Evolutionary conservation across 2,113 vertebrate species (phyloP), one percentile per base, ranked within the genome.

Genomic region (Malaclemys terrapin): DNA sequence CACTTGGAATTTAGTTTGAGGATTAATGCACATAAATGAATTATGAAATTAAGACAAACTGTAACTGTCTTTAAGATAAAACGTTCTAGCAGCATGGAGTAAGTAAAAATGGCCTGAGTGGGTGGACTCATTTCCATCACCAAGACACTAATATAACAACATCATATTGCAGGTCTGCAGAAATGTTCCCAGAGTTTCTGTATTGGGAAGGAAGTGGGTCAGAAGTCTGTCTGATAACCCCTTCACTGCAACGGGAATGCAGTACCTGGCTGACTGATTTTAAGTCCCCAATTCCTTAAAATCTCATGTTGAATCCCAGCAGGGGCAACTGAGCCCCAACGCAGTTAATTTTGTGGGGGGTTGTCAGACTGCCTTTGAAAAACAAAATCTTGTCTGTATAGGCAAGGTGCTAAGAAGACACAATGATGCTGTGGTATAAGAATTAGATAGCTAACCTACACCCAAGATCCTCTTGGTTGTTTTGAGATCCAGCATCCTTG

Each of bases 1-100:
- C 83, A 65, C 95, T 87, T 97, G 47, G 79, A 91, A 97, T 96
- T 88, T 87, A 94, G 87, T 89, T 92, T 87, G 80, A 96, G 93
- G 75, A 96, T 96, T 97, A 97, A 97, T 97, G 91, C 35, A 85
- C 91, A 93, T 91, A 93, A 98, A 95, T 76, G 49, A 93, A 31
- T 89, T 90, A 95, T 94, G 93, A 94, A 96, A 91, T 76, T 80
- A 25, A 72, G 69, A 94, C 79, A 92, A 97, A 91, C 29, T 92
- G 57, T 80, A 91, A 92, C 57, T 91, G 88, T 94, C 87, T 85
- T 84, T 92, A 93, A 95, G 89, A 97, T 95, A 47, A 79, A 96
- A 86, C 50, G 90, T 53, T 92, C 84, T 78, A 89, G 78, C 69
- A 76, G 90, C 35, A 1, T 8, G 47, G 69, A 82, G 80, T 72